Conservation (phyloP, 2,888 invertebrate species). For the Machimus atricapillus region DNA sequence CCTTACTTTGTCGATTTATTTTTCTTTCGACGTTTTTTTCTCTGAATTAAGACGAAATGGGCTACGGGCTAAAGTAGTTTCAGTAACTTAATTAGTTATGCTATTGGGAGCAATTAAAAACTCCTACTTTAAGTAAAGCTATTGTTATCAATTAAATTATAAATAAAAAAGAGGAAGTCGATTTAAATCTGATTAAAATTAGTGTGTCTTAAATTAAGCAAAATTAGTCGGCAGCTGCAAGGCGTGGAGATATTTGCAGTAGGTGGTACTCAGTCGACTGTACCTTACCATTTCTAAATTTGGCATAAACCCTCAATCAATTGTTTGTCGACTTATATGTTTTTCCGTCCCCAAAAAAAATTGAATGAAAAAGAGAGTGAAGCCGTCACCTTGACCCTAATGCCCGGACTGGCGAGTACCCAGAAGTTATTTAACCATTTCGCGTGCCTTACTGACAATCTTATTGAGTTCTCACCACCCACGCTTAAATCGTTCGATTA, state of each 20-base stretch:
- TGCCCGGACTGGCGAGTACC: neutral
- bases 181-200: neutral
- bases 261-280: neutral
- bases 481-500: neutral
- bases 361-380: neutral
- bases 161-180: neutral
- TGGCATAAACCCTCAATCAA: neutral
- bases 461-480: conserved; percentile 16
- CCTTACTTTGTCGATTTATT: too few species aligned
- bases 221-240: neutral
- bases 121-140: neutral
- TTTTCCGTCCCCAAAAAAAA: neutral
- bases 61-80: neutral
- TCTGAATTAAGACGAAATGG: too few species aligned
- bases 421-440: neutral
- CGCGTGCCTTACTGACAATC: neutral
- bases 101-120: neutral
- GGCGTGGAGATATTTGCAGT: neutral
- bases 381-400: neutral
- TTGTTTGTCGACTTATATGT: neutral
- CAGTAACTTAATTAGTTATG: neutral
- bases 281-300: neutral
- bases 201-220: neutral
- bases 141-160: neutral
- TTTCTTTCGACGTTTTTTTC: too few species aligned